Base-by-base conservation (phyloP, 2,888 invertebrate genomes). In the Chymomyza amoena region DNA sequence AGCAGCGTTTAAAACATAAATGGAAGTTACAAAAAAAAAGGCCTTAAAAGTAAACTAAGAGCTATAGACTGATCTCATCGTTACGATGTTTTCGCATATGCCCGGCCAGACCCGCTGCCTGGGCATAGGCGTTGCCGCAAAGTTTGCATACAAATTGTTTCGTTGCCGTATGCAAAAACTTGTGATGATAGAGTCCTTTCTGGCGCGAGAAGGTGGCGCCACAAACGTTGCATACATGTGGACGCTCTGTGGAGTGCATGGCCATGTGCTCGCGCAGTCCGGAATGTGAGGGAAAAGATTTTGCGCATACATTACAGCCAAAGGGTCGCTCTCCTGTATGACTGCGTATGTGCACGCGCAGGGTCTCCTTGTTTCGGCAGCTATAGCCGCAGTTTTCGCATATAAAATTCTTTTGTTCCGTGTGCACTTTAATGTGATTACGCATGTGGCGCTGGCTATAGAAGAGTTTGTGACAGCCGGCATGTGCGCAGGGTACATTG, bases 31-130 rank as follows among this genome's bases (percentile, higher is more conserved):
- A 45, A 45, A 54, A 1, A 54, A 54, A 15, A n/a, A 54, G 25
- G 54, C 54, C 6, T 32, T 54, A 54, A 54, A 16, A 2, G 10
- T 15, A 54, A 54, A 54, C n/a, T 54, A 54, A 18, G 6, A 5
- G 20, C 18, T 54, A 54, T 76, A 71, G 50, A 39, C 78, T 76
- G 0, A 83, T 72, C 68, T 83, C 81, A 16, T 85, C 75, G 50
- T 80, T 87, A 39, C 83, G 86, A 57, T 90, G 90, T 70, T 89
- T 87, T 13, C 90, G 89, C 91, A 91, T 90, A 59, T 90, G 90
- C 15, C 89, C 90, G 7, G 91, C 89, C 15, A 90, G 72, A 4
- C 92, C 92, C 15, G 90, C 90, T 45, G 86, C 84, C 77, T 90
- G 90, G 1, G 89, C 88, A 70, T 89, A 90, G 2, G 88, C 88